Evolutionary conservation across 2,113 vertebrate genomes (phyloP), one percentile per base, ranked within the genome.

Genomic region (Cinclus mexicanus): DNA sequence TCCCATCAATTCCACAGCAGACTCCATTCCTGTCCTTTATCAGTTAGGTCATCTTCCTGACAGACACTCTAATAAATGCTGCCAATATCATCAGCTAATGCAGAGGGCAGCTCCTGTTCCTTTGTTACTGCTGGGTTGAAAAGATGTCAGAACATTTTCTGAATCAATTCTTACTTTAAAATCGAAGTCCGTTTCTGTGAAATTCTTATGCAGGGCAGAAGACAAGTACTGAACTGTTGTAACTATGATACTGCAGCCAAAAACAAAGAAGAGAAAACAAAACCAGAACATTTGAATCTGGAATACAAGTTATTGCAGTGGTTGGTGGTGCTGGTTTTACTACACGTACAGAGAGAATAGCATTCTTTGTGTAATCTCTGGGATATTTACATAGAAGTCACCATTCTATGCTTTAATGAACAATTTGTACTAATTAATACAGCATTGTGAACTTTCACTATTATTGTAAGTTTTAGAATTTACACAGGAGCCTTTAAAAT

Each of bases 171-270:
- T 52, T 96, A 99, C 99, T 98, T 99, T 99, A 90, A 99, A 99
- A 97, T 99, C 99, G 90, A 99, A 99, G 92, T 99, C 99, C 3
- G 98, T 98, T 31, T 99, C 99, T 5, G 98, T 99, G 87, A 99
- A 99, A 97, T 99, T 99, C 98, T 99, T 99, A 97, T 99, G 99
- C 91, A 99, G 98, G 21, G 99, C 99, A 63, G 99, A 98, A 26
- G 98, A 99, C 64, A 99, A 98, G 86, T 98, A 99, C 96, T 99
- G 99, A 70, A 98, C 98, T 8, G 99, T 99, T 77, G 99, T 99
- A 89, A 99, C 98, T 92, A 99, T 99, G 96, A 99, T 99, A 95
- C 99, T 99, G 98, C 53, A 97, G 94, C 61, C 92, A 96, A 35
- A 96, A 97, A 92, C 37, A 74, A 78, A 77, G 59, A 57, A 39